phyloP scores from a whole-genome alignment of 1,140 invertebrate species.

The Papilio polyxenes region DNA sequence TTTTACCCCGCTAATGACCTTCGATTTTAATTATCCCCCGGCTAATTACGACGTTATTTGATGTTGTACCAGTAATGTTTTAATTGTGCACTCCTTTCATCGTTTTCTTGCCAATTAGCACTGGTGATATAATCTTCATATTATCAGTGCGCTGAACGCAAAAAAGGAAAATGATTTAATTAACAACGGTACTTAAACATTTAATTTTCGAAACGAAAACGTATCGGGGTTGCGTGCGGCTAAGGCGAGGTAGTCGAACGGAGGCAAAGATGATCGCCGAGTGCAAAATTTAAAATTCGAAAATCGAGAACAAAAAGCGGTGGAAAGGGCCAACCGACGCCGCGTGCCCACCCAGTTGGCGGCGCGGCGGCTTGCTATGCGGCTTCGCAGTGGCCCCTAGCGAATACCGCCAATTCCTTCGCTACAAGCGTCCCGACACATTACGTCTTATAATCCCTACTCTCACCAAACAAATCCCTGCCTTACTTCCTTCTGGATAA shows the following conservation, averaged over 20 bases:
- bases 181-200: constrained; percentile 40
- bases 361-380: constrained; percentile 59
- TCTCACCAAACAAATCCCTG: constrained; percentile 45
- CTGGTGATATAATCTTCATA: constrained; percentile 61
- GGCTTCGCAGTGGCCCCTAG: constrained; percentile 67
- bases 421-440: constrained; percentile 55
- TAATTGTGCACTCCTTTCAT: constrained; percentile 70
- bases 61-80: constrained; percentile 72
- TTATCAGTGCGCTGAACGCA: constrained; percentile 48
- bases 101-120: constrained; percentile 64
- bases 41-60: constrained; percentile 75
- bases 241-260: constrained; percentile 46
- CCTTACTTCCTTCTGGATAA: constrained; percentile 46
- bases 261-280: constrained; percentile 58
- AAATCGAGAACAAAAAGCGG: constrained; percentile 68
- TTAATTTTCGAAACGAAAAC: constrained; percentile 45
- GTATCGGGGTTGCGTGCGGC: constrained; percentile 55
- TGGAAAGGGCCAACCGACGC: constrained; percentile 64
- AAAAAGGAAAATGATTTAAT: constrained; percentile 51
- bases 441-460: constrained; percentile 57
- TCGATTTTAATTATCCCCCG: constrained; percentile 71
- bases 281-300: constrained; percentile 67
- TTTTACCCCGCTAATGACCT: constrained; percentile 71
- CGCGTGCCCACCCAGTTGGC: constrained; percentile 74
- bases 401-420: constrained; percentile 79